Evolutionary conservation across 2,113 vertebrate species (phyloP).

Genomic region (Alectura lathami): DNA sequence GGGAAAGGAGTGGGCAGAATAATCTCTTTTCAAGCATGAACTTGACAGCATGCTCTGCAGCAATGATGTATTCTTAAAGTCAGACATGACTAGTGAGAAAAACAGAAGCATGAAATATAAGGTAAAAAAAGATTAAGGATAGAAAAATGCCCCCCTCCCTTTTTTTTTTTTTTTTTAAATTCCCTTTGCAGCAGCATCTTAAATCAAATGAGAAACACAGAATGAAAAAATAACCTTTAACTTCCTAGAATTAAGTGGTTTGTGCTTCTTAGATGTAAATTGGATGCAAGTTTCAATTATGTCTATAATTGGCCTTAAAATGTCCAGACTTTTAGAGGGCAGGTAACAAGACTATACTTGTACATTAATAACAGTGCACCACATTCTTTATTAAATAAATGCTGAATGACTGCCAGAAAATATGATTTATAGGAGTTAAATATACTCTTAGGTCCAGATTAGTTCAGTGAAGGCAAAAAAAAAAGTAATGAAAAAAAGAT

Average conservation of each 20-base stretch:
- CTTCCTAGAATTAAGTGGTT: not conserved
- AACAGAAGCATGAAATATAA: not conserved
- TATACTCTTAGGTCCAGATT: not conserved
- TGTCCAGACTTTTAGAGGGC: not conserved
- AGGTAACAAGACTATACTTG: not conserved
- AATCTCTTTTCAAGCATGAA: not conserved
- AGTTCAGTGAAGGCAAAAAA: not conserved
- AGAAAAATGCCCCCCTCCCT: not conserved
- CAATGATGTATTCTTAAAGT: not conserved
- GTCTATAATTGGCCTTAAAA: not conserved
- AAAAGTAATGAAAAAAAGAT: not conserved
- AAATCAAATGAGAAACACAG: not conserved
- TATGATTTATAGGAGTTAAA: not conserved
- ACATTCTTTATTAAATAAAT: not conserved
- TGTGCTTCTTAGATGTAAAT: not conserved
- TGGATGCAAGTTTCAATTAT: not conserved
- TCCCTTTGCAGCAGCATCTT: not conserved
- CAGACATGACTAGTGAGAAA: not conserved
- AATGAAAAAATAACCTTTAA: not conserved
- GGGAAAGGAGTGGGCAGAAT: not conserved
- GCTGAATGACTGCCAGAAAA: not conserved
- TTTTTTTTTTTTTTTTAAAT: too few relatives aligned
- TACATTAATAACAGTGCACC: not conserved
- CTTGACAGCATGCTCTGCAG: not conserved
- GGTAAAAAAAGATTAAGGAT: not conserved